Evolutionary conservation across 2,888 invertebrate genomes (phyloP).

Genomic region (Xestia xanthographa): DNA sequence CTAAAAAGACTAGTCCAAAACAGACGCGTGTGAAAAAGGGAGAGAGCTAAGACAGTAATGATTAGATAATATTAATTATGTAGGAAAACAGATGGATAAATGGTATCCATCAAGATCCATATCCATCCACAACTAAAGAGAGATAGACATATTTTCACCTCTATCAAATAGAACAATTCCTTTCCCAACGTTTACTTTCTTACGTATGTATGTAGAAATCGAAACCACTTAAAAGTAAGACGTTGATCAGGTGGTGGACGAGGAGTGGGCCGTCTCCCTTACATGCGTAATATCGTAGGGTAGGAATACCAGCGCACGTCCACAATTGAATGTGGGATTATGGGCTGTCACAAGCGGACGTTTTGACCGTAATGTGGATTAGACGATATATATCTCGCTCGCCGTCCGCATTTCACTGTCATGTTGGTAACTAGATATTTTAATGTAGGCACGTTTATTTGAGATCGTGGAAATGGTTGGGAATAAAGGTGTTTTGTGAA

Average conservation of each 20-base stretch:
- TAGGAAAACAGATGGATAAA: not conserved
- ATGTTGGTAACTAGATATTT: constrained; percentile 53
- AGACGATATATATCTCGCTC: constrained; percentile 62
- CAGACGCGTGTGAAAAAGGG: not conserved
- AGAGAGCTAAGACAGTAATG: not conserved
- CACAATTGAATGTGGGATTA: constrained; percentile 72
- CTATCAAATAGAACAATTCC: not conserved
- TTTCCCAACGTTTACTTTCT: not conserved
- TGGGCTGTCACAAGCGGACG: constrained; percentile 74
- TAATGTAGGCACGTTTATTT: constrained; percentile 47
- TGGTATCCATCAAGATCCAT: not conserved
- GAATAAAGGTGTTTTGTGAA: not conserved
- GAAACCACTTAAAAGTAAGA: constrained; percentile 43
- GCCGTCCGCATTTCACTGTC: constrained; percentile 42
- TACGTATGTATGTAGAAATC: constrained; percentile 12
- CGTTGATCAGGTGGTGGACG: constrained; percentile 16
- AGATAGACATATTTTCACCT: not conserved
- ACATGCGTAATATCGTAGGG: constrained; percentile 44
- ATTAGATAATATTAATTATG: not conserved
- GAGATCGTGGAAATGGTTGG: not conserved
- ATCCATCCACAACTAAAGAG: not conserved
- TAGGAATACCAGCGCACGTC: constrained; percentile 54
- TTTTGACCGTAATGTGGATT: constrained; percentile 75
- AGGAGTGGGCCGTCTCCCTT: constrained; percentile 32
- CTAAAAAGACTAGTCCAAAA: not conserved